Evolutionary conservation across 2,888 invertebrate species (phyloP).

Genomic region (Argyra leucocephala): DNA sequence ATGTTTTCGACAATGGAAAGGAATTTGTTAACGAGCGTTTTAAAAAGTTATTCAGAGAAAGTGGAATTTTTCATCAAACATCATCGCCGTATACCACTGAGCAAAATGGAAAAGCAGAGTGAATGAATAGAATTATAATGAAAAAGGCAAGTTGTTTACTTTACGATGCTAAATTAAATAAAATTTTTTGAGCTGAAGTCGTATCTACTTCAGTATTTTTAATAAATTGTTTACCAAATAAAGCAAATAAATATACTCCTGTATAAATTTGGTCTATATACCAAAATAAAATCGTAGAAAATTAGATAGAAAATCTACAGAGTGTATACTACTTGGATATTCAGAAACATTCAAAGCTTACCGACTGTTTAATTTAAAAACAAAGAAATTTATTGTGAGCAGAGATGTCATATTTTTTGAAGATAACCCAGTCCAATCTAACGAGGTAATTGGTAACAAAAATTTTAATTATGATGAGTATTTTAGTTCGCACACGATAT

Average conservation of each 20-base stretch:
- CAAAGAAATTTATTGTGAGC: conserved; percentile 18
- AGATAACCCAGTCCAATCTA: background rate
- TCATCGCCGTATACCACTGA: conserved; percentile 32
- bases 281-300: conserved; percentile 19
- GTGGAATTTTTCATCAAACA: conserved; percentile 27
- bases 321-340: conserved; percentile 21
- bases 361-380: conserved; percentile 20
- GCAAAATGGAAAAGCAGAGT: conserved; percentile 36
- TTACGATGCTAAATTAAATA: conserved; percentile 24
- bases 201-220: conserved; percentile 33
- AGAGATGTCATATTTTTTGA: conserved; percentile 19
- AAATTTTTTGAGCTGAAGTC: conserved; percentile 37
- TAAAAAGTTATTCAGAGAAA: conserved; percentile 23
- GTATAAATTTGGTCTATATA: conserved; percentile 27
- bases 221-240: conserved; percentile 30
- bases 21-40: conserved; percentile 29
- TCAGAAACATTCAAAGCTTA: conserved; percentile 19
- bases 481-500: background rate
- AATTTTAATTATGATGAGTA: background rate
- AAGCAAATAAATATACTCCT: conserved; percentile 26
- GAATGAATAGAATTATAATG: conserved; percentile 34
- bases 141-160: conserved; percentile 30
- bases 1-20: conserved; percentile 28
- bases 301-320: conserved; percentile 19
- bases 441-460: background rate